Percentiles rank a stretch among this genome's conserved stretches.
Conservation (phyloP, 2,113 vertebrate genomes). For the Amphilophus citrinellus region DNA sequence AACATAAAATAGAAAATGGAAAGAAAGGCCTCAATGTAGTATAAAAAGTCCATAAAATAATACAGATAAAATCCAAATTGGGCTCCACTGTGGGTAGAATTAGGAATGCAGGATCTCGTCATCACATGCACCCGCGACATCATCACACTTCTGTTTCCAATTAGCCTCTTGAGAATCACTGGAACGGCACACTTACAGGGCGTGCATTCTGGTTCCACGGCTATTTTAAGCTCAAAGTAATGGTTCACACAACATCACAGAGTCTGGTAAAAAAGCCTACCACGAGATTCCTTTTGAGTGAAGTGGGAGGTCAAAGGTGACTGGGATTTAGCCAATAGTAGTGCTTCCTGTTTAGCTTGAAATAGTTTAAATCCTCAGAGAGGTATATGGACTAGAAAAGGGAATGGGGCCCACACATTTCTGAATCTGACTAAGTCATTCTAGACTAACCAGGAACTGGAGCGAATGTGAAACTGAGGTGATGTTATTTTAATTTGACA, state of each 20-base stretch:
- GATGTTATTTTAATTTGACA: neutral
- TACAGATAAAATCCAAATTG: neutral
- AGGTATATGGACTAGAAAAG: slow-evolving; percentile 51
- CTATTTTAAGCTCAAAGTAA: slow-evolving; percentile 51
- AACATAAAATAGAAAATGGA: neutral
- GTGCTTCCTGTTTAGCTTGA: slow-evolving; percentile 57
- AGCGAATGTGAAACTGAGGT: neutral
- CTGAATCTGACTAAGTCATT: slow-evolving; percentile 14
- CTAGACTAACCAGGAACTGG: neutral
- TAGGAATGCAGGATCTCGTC: neutral
- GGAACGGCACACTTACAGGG: neutral
- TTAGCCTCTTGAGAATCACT: slow-evolving; percentile 12
- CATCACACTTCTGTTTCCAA: slow-evolving; percentile 44
- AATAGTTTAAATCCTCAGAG: slow-evolving; percentile 75
- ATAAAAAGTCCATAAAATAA: neutral
- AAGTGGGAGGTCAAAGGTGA: slow-evolving; percentile 51
- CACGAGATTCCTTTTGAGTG: slow-evolving; percentile 50
- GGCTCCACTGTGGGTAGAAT: accelerated
- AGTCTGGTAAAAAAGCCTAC: slow-evolving; percentile 11
- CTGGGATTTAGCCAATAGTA: slow-evolving; percentile 22
- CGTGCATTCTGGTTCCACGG: neutral
- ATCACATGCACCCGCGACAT: slow-evolving; percentile 3
- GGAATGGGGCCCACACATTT: slow-evolving; percentile 57
- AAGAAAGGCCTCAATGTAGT: neutral
- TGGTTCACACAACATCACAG: neutral